Percentiles rank a stretch among this genome's conserved stretches.
Evolutionary conservation across 2,888 invertebrate species (phyloP).

Genomic region (Leucoptera coffeella): DNA sequence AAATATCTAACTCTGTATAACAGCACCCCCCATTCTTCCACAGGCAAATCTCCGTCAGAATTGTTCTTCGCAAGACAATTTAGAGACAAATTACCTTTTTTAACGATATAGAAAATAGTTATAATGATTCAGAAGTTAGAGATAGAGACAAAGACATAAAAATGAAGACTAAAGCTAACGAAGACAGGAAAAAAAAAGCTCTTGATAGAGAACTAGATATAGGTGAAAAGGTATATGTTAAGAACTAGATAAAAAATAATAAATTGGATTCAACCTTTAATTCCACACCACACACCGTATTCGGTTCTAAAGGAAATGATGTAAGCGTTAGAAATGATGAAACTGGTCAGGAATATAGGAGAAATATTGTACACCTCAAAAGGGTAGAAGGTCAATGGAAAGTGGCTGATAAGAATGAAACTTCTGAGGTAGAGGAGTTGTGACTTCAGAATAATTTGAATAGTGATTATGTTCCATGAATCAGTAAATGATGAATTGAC

Average conservation of each 20-base stretch:
- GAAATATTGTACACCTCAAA: constrained; percentile 6
- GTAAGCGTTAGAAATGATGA: constrained; percentile 3
- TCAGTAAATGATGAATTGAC: not conserved
- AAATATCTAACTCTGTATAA: constrained; percentile 3
- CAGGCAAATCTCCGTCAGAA: constrained; percentile 3
- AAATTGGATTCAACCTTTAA: constrained; percentile 6
- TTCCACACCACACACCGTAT: constrained; percentile 3
- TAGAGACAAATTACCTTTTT: constrained; percentile 4
- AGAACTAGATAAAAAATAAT: constrained; percentile 5
- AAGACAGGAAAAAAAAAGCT: constrained; percentile 7
- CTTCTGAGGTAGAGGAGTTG: not conserved
- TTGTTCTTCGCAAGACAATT: constrained; percentile 3
- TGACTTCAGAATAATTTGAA: not conserved
- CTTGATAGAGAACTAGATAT: not conserved
- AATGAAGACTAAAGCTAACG: constrained; percentile 7
- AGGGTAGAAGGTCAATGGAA: constrained; percentile 7
- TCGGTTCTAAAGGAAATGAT: constrained; percentile 2
- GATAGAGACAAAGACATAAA: constrained; percentile 7
- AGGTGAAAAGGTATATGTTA: constrained; percentile 7
- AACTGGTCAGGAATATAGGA: constrained; percentile 3
- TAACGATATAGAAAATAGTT: not conserved
- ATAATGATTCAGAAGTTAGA: constrained; percentile 5
- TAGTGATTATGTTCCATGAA: not conserved
- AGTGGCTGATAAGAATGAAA: not conserved
- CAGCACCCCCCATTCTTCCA: constrained; percentile 3